A percentile compares a stretch with the other conserved stretches of the same genome.
These are phyloP conservation scores for Salticus scenicus DNA, from an alignment of 2,888 invertebrate genomes.

Conservation along the genomic window DNA sequence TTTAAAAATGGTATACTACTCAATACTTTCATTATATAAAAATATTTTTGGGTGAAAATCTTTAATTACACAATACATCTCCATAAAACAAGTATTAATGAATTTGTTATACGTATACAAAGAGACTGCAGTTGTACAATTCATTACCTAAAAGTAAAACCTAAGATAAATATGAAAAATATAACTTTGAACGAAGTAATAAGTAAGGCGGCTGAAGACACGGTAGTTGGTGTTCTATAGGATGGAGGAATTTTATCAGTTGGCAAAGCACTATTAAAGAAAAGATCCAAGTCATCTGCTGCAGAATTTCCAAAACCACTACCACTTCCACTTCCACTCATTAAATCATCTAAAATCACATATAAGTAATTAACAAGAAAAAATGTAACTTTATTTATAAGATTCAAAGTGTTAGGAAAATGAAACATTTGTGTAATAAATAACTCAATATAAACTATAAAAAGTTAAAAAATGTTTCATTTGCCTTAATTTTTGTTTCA, in stretches of 20 bases:
- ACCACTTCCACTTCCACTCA: conserved; percentile 66
- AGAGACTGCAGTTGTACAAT: not conserved
- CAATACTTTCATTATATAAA: conserved; percentile 34
- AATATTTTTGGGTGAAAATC: conserved; percentile 22
- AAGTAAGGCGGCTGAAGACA: conserved; percentile 29
- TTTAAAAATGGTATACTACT: conserved; percentile 22
- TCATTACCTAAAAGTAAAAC: conserved; percentile 46
- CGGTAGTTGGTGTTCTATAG: conserved; percentile 23
- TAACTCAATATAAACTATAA: no score
- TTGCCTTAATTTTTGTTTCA: no score
- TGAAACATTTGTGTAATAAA: no score
- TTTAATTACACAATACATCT: not conserved
- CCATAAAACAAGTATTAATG: not conserved
- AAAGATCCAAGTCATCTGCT: conserved; percentile 54
- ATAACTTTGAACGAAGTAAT: conserved; percentile 41
- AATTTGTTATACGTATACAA: conserved; percentile 17
- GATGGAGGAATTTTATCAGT: conserved; percentile 43
- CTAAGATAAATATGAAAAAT: conserved; percentile 15
- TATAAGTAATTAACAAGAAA: not conserved
- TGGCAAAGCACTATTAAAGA: conserved; percentile 57
- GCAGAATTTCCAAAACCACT: conserved; percentile 55
- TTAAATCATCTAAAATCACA: conserved; percentile 52
- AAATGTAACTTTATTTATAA: not conserved
- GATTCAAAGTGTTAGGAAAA: no score
- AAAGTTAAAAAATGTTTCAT: no score